Evolutionary conservation across 2,113 vertebrate species (phyloP), one percentile per base, ranked within the genome.

Genomic region (Menidia beryllina): DNA sequence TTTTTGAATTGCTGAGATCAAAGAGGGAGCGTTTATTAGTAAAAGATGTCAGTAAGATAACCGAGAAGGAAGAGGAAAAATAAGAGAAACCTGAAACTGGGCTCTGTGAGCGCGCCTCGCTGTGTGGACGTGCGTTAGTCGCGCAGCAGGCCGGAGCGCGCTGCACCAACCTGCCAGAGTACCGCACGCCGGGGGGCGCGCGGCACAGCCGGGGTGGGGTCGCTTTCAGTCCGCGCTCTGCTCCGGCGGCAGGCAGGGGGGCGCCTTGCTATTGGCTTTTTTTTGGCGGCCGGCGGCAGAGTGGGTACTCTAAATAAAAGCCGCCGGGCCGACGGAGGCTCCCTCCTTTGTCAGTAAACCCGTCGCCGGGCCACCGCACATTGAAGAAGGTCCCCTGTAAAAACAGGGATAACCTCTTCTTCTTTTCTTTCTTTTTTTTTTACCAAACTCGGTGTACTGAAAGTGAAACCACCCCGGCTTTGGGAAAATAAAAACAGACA

Each of bases 391-490:
- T 17, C 61, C 7, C 8, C 21, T 49, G 24, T 21, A 19, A 13
- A 54, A 19, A 12, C 21, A 7, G 36, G 19, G 10, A 49, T 3
- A 51, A 34, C 30, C 7, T 34, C 30, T 34, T 62, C 5, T 52
- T 36, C 19, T 38, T 48, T 41, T 41, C 3, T n/a, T n/a, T 34
- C 30, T 34, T 62, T 3, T 52, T 36, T 14, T 38, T 48, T 41
- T 41, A 2, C 27, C 61, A n/a, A 73, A 71, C 36, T 9, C 23
- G 15, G 0, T 52, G 60, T 39, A 56, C 36, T 67, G 65, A 81
- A 84, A 84, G 8, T 76, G 69, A 82, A 55, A 20, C 52, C 63
- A 74, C 59, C 76, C 81, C 71, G 69, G 58, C 69, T 25, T 9
- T n/a, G 5, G 61, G 15, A 45, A 51, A n/a, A n/a, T n/a, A n/a